Base-by-base conservation (phyloP, 2,888 invertebrate genomes). In the Trichogramma dendrolimi region DNA sequence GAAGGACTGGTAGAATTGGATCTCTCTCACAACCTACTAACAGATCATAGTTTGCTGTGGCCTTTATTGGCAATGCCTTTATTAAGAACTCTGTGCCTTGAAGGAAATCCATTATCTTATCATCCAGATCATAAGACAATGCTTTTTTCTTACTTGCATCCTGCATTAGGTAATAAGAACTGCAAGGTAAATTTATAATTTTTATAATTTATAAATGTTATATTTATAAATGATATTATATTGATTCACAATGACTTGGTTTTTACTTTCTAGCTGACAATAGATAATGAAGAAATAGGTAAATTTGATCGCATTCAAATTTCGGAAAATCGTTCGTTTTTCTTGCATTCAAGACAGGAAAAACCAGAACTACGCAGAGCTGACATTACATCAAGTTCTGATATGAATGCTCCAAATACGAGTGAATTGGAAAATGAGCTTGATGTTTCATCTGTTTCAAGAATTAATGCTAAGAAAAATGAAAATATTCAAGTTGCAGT, bases 41-140 rank as follows among this genome's bases (percentile, higher is more conserved):
- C 84, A 10, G 84, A 87, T 65, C 87, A 87, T 72, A 76, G 80
- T n/a, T 76, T 77, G 47, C 75, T 88, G 8, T 75, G 82, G 70
- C 83, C 85, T 6, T 70, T 88, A 8, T 81, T 83, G 54, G 80
- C 82, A 52, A 79, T 88, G 67, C 74, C 82, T 3, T 79, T 82
- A 0, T 76, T 88, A 5, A 77, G 82, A 53, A 82, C 81, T 73
- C 71, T 88, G 8, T 83, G 82, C 68, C 77, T 88, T 10, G 80
- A 80, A 66, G 85, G 85, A 5, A 87, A 88, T 80, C 87, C 88
- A 0, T 70, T 88, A 14, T 81, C 82, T 58, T 86, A 82, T 73
- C 84, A 86, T 76, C 82, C 83, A 1, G 81, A 83, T 49, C 87
- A 88, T 73, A 81, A 87, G 46, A 69, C 79, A 60, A 75, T 81